A percentile compares a stretch with the other conserved stretches of the same genome.
phyloP scores from a whole-genome alignment of 2,888 invertebrate species.

The Diachrysia chrysitis region DNA sequence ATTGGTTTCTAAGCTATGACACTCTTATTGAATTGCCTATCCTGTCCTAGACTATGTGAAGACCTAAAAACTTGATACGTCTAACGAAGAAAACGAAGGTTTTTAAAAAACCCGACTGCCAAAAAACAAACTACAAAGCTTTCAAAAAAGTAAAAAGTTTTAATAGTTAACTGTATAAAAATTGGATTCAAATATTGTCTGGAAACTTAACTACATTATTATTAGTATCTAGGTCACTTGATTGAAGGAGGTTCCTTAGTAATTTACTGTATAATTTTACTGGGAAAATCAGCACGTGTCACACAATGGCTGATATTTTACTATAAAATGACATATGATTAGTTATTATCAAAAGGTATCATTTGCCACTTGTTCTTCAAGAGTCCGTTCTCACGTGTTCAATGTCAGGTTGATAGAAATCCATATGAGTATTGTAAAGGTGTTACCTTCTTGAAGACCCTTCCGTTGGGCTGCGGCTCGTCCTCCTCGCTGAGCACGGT shows the following conservation, averaged over 20 bases:
- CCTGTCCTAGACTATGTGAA: no score
- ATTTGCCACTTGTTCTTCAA: slow-evolving; percentile 30
- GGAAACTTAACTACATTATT: no score
- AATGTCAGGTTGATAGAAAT: slow-evolving; percentile 30
- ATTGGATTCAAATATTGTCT: no score
- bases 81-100: no score
- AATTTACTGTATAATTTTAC: background rate
- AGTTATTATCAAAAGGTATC: slow-evolving; percentile 13
- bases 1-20: no score
- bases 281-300: slow-evolving; percentile 25
- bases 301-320: background rate
- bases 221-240: background rate
- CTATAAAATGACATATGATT: slow-evolving; percentile 3
- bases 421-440: background rate
- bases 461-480: slow-evolving; percentile 97
- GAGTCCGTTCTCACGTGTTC: slow-evolving; percentile 28
- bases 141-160: no score
- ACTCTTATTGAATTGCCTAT: no score
- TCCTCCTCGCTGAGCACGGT: slow-evolving; percentile 97
- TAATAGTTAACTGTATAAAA: no score
- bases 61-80: no score
- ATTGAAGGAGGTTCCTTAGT: background rate
- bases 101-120: no score
- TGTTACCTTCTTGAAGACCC: slow-evolving; percentile 97
- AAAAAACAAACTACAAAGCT: no score